Percentiles rank a stretch among this genome's conserved stretches.
Conservation (phyloP, 2,888 invertebrate genomes). For the Nyleta sp. region DNA sequence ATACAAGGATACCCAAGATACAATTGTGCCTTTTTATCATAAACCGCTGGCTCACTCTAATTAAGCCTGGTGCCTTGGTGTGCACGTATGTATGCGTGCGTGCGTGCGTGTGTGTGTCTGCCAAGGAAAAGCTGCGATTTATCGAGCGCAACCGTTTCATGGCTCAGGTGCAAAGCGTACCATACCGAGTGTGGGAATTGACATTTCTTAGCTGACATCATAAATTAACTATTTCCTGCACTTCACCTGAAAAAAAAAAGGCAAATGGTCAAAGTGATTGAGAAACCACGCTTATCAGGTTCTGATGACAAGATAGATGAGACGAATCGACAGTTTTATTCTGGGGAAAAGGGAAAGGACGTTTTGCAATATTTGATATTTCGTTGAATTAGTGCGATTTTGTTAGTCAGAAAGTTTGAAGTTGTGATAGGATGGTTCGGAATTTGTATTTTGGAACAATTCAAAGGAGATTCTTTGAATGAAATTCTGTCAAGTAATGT, state of each 20-base stretch:
- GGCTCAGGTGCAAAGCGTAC: constrained; percentile 33
- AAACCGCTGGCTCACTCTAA: constrained; percentile 34
- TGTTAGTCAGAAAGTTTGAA: too few relatives aligned
- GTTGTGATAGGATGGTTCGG: too few relatives aligned
- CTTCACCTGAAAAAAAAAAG: neutral
- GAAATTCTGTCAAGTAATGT: too few relatives aligned
- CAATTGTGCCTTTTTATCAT: constrained; percentile 28
- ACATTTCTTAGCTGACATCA: constrained; percentile 47
- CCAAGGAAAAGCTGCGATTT: constrained; percentile 40
- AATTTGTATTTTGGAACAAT: too few relatives aligned
- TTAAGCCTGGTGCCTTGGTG: neutral
- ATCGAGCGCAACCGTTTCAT: constrained; percentile 43
- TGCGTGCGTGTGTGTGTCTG: constrained; percentile 10
- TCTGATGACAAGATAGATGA: neutral
- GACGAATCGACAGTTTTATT: neutral
- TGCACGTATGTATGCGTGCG: constrained; percentile 5
- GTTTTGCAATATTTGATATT: too few relatives aligned
- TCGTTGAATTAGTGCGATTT: too few relatives aligned
- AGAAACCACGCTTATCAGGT: constrained; percentile 2
- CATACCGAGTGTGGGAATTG: constrained; percentile 49
- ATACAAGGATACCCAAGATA: constrained; percentile 25
- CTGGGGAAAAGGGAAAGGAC: too few relatives aligned
- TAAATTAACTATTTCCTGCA: constrained; percentile 48
- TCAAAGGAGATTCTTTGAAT: too few relatives aligned
- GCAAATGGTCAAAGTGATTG: constrained; percentile 6